Evolutionary conservation across 2,113 vertebrate species (phyloP), one percentile per base, ranked within the genome.

Genomic region (Neolamprologus cancellatus): DNA sequence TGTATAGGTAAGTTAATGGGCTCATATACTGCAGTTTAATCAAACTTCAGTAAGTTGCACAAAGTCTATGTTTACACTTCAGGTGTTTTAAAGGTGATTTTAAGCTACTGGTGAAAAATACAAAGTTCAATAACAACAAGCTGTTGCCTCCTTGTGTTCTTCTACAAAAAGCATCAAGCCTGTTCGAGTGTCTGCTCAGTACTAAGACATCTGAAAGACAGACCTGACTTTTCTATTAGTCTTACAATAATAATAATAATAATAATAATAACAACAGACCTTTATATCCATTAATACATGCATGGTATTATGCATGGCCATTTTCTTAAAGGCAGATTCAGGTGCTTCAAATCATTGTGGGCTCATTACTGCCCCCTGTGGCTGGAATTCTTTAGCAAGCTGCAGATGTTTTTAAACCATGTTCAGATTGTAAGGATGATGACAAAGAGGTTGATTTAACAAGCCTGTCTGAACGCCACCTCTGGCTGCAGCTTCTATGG

Each of bases 141-240:
- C 5, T 44, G 36, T 25, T 44, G 20, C 13, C 20, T 44, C 13
- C 34, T 71, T 71, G 36, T 14, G 20, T 9, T 25, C 36, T 0
- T 71, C 36, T 44, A 44, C 4, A 4, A 41, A 23, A 71, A 15
- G 13, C n/a, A 25, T 71, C 14, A 11, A 0, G 39, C 39, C 20
- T 0, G 14, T 4, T 17, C 3, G 0, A 15, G 66, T 25, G 39
- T 15, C n/a, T 46, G 39, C 14, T 46, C 0, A 46, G 14, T 10
- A 17, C 66, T 17, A 0, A 74, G n/a, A 3, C 39, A 6, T 23
- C n/a, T 15, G 20, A 41, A 44, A 3, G 0, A 44, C 8, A 69
- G 5, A 71, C 20, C 20, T 4, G 7, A 17, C n/a, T 41, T 69
- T 69, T 69, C 7, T 69, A 69, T 69, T 23, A 69, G n/a, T 44